Base-by-base conservation (phyloP, 2,888 invertebrate genomes). In the Drosophila niveifrons region DNA sequence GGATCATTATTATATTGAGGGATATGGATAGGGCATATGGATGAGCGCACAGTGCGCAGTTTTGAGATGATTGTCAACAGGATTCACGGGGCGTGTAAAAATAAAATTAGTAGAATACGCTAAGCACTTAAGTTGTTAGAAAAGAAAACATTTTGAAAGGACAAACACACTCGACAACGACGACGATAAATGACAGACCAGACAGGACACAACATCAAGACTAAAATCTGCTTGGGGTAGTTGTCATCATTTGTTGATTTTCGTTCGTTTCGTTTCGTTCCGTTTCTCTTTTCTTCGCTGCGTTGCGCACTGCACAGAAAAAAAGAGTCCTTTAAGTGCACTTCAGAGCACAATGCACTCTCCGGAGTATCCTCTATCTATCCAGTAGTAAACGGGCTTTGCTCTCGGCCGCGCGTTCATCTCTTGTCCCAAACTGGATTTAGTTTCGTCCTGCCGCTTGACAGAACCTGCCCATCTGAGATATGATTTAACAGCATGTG, bases 111-210 rank as follows among this genome's bases (percentile, higher is more conserved):
- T 80, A 73, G 82, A 78, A 83, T 86, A 74, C 73, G 75, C 58
- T 68, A 69, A 84, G 88, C 89, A 84, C 83, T 84, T 84, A 72
- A 87, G 89, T 82, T 76, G 83, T 82, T 89, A 81, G 88, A 76
- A 84, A 84, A 89, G 89, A 89, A 84, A 84, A 84, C 88, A 84
- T 84, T 84, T 84, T 84, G 88, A 84, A 84, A 89, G 88, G 85
- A 84, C 83, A 76, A 52, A 88, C 89, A 88, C 85, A 81, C 79
- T 82, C 67, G 72, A 72, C 56, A 47, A 55, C 58, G 15, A 13
- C 17, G 17, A 46, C 57, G 17, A 46, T 47, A 15, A 18, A 17
- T 10, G 39, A 44, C 41, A 57, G n/a, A 18, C 43, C 47, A 55
- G 47, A 52, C 55, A 58, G 59, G 67, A 67, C 65, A 65, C 64